Evolutionary conservation across 2,113 vertebrate genomes (phyloP), one percentile per base, ranked within the genome.

Genomic region (Pangasianodon hypophthalmus): DNA sequence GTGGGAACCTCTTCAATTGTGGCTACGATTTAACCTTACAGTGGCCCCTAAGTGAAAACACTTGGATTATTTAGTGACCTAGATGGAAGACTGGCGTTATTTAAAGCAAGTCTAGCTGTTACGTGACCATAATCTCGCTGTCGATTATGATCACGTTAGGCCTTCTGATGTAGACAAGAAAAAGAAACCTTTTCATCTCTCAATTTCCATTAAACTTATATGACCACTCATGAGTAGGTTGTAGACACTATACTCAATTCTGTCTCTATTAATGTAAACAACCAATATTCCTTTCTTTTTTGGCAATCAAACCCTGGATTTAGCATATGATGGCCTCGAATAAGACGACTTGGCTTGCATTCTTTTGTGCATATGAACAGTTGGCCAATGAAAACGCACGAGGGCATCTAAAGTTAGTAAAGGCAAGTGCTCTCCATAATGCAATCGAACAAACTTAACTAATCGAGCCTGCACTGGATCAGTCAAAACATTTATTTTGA

Each of bases 1-100:
- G 48, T 86, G 84, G 46, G 46, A 86, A 86, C 85, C 41, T 67
- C 18, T 58, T 0, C 73, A 86, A 41, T 32, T 56, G 67, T 56
- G 2, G 62, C 44, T 54, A 10, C 18, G 44, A 69, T 52, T 86
- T 69, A 50, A 69, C 46, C 18, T 10, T 44, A 69, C 69, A 21
- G 10, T 73, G 64, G 50, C 24, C 14, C 29, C 6, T 58, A 1
- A 11, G 32, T 58, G 21, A 87, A 60, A 58, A 13, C 69, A 41
- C 2, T 58, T 26, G 9, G 41, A 56, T 26, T 26, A 77, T 44
- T 69, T 52, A 71, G 3, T 54, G 4, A 54, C 46, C 29, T n/a
- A 44, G 9, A 56, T 24, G 29, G 32, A 50, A 86, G 7, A 19
- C 11, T 85, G 21, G 11, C 4, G 44, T 67, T 60, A 64, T 19